Evolutionary conservation across 2,888 invertebrate genomes (phyloP).

Genomic region (Gymnosoma rotundatum): DNA sequence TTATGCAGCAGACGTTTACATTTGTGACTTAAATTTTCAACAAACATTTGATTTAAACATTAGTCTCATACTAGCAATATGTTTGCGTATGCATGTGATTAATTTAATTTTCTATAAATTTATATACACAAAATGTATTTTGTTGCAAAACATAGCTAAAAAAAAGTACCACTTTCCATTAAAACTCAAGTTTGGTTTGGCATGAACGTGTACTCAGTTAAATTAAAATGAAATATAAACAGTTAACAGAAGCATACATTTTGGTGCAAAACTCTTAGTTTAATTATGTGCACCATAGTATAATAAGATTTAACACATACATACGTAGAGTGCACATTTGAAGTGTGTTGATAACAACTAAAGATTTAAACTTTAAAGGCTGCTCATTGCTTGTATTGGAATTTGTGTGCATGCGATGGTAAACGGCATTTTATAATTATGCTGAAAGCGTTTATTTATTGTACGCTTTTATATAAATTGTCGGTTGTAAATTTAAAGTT

Average conservation of each 20-base stretch:
- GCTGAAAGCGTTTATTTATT: too few species aligned
- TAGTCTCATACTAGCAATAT: conserved; percentile 21
- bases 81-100: conserved; percentile 30
- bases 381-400: too few species aligned
- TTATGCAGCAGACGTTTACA: conserved; percentile 12
- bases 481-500: too few species aligned
- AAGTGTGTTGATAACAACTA: too few species aligned
- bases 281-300: background rate
- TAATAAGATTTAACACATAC: background rate
- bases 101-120: conserved; percentile 30
- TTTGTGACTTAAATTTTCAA: conserved; percentile 5
- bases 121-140: conserved; percentile 37
- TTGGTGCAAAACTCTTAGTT: background rate
- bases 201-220: background rate
- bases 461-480: too few species aligned
- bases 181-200: background rate
- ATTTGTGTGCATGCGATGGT: too few species aligned
- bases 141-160: background rate
- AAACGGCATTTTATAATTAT: too few species aligned
- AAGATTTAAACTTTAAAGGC: too few species aligned
- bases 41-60: conserved; percentile 27
- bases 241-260: conserved; percentile 30
- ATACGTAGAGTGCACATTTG: background rate
- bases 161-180: background rate
- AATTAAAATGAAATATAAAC: conserved; percentile 23